Conservation (phyloP, 2,113 vertebrate species). For the Coreoperca whiteheadi region DNA sequence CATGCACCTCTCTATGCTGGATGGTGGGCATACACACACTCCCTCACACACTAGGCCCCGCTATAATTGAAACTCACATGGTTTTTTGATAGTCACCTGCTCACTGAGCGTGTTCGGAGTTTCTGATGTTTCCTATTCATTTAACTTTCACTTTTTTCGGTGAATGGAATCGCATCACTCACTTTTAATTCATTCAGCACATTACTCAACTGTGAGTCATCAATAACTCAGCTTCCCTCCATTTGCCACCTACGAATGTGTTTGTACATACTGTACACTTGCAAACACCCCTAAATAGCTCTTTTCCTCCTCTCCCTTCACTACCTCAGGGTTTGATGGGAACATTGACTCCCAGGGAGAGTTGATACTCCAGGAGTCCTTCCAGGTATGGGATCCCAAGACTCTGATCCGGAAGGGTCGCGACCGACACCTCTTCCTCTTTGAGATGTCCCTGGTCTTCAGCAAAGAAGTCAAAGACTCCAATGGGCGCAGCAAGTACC, state of each 20-base stretch:
- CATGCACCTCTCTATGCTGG: constrained; percentile 99
- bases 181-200: constrained; percentile 2
- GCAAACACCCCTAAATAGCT: not conserved
- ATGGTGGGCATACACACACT: constrained; percentile 84
- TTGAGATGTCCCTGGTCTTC: constrained; percentile 98
- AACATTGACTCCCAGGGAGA: constrained; percentile 99
- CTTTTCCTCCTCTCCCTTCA: not conserved
- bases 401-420: constrained; percentile 97
- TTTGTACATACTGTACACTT: constrained; percentile 10
- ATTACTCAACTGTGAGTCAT: constrained; percentile 39
- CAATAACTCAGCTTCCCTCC: constrained; percentile 10
- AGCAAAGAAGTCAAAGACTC: constrained; percentile 99
- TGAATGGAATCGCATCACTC: constrained; percentile 6
- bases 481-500: constrained; percentile 97
- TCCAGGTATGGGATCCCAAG: constrained; percentile 99
- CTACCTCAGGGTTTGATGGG: constrained; percentile 92
- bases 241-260: constrained; percentile 26
- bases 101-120: not conserved
- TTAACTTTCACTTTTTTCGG: not conserved
- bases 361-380: constrained; percentile 98
- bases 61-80: not conserved
- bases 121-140: not conserved
- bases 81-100: not conserved
- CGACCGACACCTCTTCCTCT: constrained; percentile 97
- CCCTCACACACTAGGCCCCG: not conserved